These are phyloP conservation scores for Amazona guildingii DNA, from an alignment of 2,113 vertebrate genomes.

Conservation along the genomic window DNA sequence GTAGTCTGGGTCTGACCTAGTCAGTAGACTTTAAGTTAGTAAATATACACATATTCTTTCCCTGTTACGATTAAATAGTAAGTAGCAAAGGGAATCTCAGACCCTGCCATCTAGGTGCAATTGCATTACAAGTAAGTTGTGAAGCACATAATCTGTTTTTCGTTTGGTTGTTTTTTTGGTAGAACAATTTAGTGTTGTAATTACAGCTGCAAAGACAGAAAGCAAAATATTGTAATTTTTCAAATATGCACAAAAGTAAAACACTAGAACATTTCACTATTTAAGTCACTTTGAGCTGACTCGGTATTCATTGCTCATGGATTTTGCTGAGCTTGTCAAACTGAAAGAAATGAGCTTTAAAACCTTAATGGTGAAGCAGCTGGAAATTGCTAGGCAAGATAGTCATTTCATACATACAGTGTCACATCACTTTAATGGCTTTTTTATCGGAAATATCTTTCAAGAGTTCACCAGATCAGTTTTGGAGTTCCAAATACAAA, in stretches of 20 bases:
- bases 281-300: not conserved
- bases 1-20: not conserved
- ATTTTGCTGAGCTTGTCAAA: constrained; percentile 42
- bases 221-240: not conserved
- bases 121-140: not conserved
- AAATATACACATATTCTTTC: not conserved
- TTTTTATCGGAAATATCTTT: not conserved
- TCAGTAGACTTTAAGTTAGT: not conserved
- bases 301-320: not conserved
- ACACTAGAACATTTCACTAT: not conserved
- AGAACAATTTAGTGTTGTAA: not conserved
- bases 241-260: not conserved
- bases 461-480: not conserved
- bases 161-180: not conserved
- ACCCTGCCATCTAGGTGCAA: not conserved
- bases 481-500: not conserved
- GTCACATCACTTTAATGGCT: not conserved
- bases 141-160: not conserved
- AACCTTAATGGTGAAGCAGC: not conserved
- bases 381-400: constrained; percentile 3
- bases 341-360: not conserved
- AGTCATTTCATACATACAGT: not conserved
- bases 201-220: not conserved
- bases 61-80: not conserved
- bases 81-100: not conserved